Evolutionary conservation across 2,797 vertebrate species (phyloP), one percentile per base, ranked within the genome.

Genomic region (Pangasius larnaudii): DNA sequence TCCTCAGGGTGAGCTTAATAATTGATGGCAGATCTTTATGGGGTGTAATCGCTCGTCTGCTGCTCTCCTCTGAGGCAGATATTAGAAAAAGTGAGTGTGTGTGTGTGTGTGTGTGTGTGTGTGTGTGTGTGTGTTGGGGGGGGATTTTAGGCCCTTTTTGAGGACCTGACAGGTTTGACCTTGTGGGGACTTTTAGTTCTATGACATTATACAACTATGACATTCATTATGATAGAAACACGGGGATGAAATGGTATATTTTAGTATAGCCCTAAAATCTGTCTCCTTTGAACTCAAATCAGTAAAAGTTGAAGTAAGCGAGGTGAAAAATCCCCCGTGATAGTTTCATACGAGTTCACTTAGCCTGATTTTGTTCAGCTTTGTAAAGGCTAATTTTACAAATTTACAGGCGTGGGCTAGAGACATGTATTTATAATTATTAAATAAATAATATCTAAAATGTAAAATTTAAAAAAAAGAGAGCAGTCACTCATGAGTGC

Each of bases 11-110:
- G 75, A 78, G 67, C 39, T 89, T 53, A 89, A 87, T 89, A 85
- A 89, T 89, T 85, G 61, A 89, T 81, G 86, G 27, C 42, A 77
- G 51, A 51, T 87, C 86, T 87, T 85, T 89, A 81, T 78, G 42
- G 42, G 88, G 77, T n/a, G 78, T 83, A 89, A 88, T 74, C 51
- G 61, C 61, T 88, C 22, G 39, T 86, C 71, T 61, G 78, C 86
- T 85, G 69, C 56, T 77, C 39, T 74, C 63, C 59, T 86, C 30
- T 85, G 53, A 3, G 19, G 33, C 39, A n/a, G 61, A 81, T 84
- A 77, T 92, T 91, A 89, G 90, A 92, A 71, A 65, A 49, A 53
- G 91, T 90, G 71, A 19, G 56, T 87, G 88, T 83, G 42, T 1
- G 0, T 78, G 69, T 88, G 74, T 27, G 59, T 87, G 0, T 78